phyloP scores from a whole-genome alignment of 2,113 vertebrate genomes.

The Galbula dea region DNA sequence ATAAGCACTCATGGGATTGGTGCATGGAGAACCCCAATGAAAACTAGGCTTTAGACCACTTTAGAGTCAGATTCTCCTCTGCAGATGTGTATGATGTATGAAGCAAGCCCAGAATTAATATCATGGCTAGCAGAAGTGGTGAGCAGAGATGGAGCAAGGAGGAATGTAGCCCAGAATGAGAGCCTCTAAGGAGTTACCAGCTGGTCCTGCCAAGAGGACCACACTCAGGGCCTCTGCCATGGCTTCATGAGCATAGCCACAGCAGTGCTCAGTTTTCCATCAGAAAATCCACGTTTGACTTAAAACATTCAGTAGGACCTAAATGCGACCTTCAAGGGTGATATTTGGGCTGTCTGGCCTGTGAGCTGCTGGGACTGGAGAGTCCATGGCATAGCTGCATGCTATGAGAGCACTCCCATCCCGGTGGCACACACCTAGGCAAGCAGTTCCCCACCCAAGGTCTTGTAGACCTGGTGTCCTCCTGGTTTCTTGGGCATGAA shows the following conservation, averaged over 20 bases:
- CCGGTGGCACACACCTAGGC: background rate
- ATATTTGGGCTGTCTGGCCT: background rate
- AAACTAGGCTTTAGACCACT: background rate
- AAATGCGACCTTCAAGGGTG: background rate
- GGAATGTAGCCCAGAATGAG: background rate
- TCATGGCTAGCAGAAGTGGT: background rate
- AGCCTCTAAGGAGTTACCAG: background rate
- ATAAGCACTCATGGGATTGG: rapidly evolving
- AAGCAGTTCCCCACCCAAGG: background rate
- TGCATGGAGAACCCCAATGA: background rate
- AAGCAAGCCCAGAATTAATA: background rate
- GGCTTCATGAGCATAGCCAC: rapidly evolving
- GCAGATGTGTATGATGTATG: rapidly evolving
- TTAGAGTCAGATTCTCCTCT: background rate
- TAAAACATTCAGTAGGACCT: background rate
- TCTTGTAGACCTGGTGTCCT: background rate
- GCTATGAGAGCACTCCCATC: background rate
- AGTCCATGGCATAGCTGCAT: background rate
- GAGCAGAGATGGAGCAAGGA: background rate
- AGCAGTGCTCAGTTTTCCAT: background rate
- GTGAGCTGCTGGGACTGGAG: background rate
- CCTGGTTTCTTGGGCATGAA: background rate
- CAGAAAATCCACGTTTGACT: background rate
- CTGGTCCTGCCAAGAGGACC: background rate
- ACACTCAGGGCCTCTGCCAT: background rate